Percentiles rank a stretch among this genome's conserved stretches.
Conservation (phyloP, 1,140 invertebrate genomes). For the Drosophila leontia region DNA sequence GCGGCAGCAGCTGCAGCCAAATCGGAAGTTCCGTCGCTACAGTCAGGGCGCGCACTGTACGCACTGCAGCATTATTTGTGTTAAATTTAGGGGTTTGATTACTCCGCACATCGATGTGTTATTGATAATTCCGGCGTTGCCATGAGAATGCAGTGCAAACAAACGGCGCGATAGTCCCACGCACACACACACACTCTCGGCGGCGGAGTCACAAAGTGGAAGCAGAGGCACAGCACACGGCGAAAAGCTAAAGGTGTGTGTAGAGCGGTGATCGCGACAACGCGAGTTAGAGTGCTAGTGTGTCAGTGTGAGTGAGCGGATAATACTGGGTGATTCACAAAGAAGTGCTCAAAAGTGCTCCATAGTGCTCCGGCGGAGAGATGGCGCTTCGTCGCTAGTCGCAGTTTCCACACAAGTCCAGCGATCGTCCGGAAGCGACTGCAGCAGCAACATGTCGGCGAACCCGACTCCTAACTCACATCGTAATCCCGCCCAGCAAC, state of each 20-base stretch:
- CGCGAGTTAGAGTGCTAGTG: slow-evolving; percentile 14
- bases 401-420: slow-evolving; percentile 35
- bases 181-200: slow-evolving; percentile 43
- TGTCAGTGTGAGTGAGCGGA: slow-evolving; percentile 32
- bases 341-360: slow-evolving; percentile 41
- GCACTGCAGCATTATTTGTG: slow-evolving; percentile 8
- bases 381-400: slow-evolving; percentile 50
- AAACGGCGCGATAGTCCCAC: slow-evolving; percentile 50
- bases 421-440: slow-evolving; percentile 47
- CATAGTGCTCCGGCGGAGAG: slow-evolving; percentile 24
- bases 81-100: slow-evolving; percentile 18
- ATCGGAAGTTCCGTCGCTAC: slow-evolving; percentile 30
- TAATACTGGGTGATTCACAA: slow-evolving; percentile 75
- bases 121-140: slow-evolving; percentile 58
- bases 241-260: slow-evolving; percentile 46
- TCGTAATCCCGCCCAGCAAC: slow-evolving; percentile 68
- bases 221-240: slow-evolving; percentile 22
- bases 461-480: slow-evolving; percentile 4
- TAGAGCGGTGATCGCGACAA: slow-evolving; percentile 19
- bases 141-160: slow-evolving; percentile 82
- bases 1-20: slow-evolving; percentile 33
- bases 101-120: slow-evolving; percentile 9
- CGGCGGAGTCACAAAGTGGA: slow-evolving; percentile 22
- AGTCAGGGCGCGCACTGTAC: slow-evolving; percentile 40
- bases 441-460: slow-evolving; percentile 68